Base-by-base conservation (phyloP, 2,888 invertebrate genomes). In the Cataglyphis altisquamis region DNA sequence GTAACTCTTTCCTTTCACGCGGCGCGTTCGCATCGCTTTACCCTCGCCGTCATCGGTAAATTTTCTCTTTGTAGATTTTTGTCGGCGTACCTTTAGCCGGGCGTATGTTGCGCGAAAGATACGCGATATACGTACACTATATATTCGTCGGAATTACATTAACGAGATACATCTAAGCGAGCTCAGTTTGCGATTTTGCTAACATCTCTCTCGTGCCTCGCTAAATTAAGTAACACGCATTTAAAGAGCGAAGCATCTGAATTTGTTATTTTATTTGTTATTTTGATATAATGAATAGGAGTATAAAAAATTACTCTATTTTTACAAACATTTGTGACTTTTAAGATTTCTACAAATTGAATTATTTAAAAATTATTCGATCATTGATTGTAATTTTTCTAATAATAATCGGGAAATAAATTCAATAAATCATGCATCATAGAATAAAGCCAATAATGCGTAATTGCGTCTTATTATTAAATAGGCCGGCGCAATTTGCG, bases 61-160 rank as follows among this genome's bases (percentile, higher is more conserved):
- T 77, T 68, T 68, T 67, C 77, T 78, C 78, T 78, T 78, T 78
- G 78, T 78, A 78, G 78, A 78, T 72, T 78, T 78, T 78, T 78
- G 78, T 78, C 78, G 57, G 78, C 57, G 57, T 78, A 72, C 57
- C 73, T 78, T 78, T 57, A 72, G 78, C 77, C 41, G 6, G 21
- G 55, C 72, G 18, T 78, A 41, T 78, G 57, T 29, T 73, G 41
- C 57, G 57, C 57, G 15, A 78, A 72, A 78, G 78, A 78, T 72
- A 78, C 21, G 32, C 41, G 41, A 21, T 78, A 73, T 45, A 57
- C n/a, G 48, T 36, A n/a, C 12, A 15, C 10, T 6, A 29, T 57
- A 21, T 70, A 78, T 78, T 57, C 57, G 41, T 3, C 32, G 41
- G 41, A 70, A 78, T 78, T 78, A 78, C 78, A 78, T 72, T 78